Base-by-base conservation (phyloP, 2,797 vertebrate genomes). In the Acropternis orthonyx region DNA sequence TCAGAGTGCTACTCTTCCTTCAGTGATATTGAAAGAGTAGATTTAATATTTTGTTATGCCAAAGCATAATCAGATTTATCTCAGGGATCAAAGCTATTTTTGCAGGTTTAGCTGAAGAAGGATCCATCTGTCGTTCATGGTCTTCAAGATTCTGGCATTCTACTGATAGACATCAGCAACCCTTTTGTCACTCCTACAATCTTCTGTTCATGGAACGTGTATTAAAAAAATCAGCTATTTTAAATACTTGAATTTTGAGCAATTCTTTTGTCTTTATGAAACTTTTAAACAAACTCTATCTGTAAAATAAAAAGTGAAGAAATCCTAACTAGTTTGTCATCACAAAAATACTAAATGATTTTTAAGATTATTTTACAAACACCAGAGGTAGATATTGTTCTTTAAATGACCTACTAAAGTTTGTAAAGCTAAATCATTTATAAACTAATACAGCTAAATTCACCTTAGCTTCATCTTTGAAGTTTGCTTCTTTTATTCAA, bases 331-430 rank as follows among this genome's bases (percentile, higher is more conserved):
- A 74, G 18, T 9, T 44, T 58, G n/a, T 32, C 62, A 37, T 67
- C 68, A 71, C 6, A 32, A 83, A 82, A 85, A 65, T 17, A 16
- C 5, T 3, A 16, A 71, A 69, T 44, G 0, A 55, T 67, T 74
- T 66, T 63, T 52, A n/a, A 72, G 58, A 54, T 43, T 71, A 7
- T 82, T 77, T 44, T n/a, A 46, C 23, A 51, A 93, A 49, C 17
- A 62, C 8, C 28, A 19, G 43, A 81, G 28, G 16, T 30, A 71
- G 69, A 41, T n/a, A 49, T 6, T 58, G 49, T 82, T 91, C 78
- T 91, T 87, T 58, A 87, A 81, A 79, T 89, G 88, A 85, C 95
- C 92, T 88, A 87, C 69, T 96, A 92, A 95, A 90, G 76, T 93
- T 92, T 86, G 62, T 82, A 92, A 86, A 91, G 67, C 62, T 91